Conservation (phyloP, 2,888 invertebrate species). For the Neoascia interrupta region DNA sequence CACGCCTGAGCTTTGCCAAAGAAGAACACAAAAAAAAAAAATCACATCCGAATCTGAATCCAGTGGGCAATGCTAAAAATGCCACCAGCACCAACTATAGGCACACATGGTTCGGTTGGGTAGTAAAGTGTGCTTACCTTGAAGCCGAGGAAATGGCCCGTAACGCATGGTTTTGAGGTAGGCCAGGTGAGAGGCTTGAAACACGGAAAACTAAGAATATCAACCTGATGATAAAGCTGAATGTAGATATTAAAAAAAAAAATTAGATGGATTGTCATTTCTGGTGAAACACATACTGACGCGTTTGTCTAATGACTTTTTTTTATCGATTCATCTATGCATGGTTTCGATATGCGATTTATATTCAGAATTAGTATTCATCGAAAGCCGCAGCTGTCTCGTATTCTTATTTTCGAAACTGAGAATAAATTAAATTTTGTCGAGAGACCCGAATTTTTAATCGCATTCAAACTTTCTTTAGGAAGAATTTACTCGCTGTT, state of each 20-base stretch:
- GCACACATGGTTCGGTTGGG: constrained; percentile 9
- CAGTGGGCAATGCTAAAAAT: too few species aligned
- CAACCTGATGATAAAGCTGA: too few species aligned
- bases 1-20: constrained; percentile 27
- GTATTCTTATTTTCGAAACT: constrained; percentile 14
- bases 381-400: constrained; percentile 26
- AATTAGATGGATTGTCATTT: background rate
- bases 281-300: constrained; percentile 3
- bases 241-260: too few species aligned
- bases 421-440: constrained; percentile 37
- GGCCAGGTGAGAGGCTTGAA: too few species aligned
- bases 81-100: background rate
- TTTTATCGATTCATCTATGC: background rate
- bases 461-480: constrained; percentile 45
- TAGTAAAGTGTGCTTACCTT: constrained; percentile 27
- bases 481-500: too few species aligned
- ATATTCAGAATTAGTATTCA: constrained; percentile 55
- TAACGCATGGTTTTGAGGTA: constrained; percentile 18
- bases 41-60: constrained; percentile 3
- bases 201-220: too few species aligned
- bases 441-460: constrained; percentile 28
- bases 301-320: background rate
- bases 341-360: constrained; percentile 4
- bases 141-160: constrained; percentile 33
- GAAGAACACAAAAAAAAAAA: background rate